These are phyloP conservation scores for Sciurus vulgaris DNA, from an alignment of 2,797 vertebrate species.

Conservation along the genomic window DNA sequence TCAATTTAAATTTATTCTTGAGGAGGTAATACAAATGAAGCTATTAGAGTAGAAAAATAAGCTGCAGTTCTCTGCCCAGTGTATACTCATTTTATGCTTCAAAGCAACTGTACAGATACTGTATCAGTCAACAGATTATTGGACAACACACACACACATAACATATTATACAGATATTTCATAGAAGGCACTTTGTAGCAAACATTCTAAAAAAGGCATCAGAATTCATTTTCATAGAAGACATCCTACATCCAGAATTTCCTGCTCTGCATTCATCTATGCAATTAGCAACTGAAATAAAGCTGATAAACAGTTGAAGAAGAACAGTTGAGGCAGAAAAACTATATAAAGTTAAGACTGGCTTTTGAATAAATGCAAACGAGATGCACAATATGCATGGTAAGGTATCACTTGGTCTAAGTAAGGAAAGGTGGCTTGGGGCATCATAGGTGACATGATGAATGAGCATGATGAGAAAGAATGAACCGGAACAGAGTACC, in stretches of 20 bases:
- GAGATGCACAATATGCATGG: neutral
- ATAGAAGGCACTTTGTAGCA: conserved; percentile 7
- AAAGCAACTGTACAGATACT: neutral
- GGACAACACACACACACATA: neutral
- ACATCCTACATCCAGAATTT: neutral
- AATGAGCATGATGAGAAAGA: conserved; percentile 20
- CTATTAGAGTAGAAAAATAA: neutral
- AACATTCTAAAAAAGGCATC: conserved; percentile 42
- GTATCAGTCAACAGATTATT: neutral
- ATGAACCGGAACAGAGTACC: neutral
- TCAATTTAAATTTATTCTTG: conserved; percentile 44
- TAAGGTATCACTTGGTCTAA: neutral
- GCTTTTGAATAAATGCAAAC: conserved; percentile 35
- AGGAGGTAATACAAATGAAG: conserved; percentile 56
- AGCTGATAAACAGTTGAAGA: neutral
- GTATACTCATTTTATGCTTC: neutral
- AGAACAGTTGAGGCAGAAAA: conserved; percentile 20
- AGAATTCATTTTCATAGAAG: neutral
- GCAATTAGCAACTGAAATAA: conserved; percentile 21
- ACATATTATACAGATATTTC: neutral
- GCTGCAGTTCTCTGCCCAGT: neutral
- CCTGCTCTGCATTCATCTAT: conserved; percentile 9
- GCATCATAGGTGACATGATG: neutral
- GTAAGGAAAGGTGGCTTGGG: neutral
- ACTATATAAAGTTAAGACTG: conserved; percentile 20